Conservation (phyloP, 2,797 vertebrate genomes). For the Danionella dracula region DNA sequence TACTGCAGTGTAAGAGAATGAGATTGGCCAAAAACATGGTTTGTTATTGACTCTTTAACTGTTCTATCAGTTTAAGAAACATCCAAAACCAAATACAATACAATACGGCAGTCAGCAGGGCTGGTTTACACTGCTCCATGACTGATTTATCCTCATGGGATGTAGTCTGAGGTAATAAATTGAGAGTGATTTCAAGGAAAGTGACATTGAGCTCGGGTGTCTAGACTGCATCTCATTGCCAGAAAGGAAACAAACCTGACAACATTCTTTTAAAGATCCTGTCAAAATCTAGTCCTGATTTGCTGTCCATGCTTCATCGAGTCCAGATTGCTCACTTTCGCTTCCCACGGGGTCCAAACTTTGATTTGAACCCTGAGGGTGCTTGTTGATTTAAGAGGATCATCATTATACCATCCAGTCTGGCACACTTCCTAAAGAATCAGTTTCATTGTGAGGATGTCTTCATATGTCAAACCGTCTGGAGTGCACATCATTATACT, state of each 20-base stretch:
- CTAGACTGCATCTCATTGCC: neutral
- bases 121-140: neutral
- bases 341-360: constrained; percentile 34
- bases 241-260: neutral
- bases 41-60: no score
- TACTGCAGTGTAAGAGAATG: no score
- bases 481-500: constrained; percentile 23
- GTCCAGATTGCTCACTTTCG: constrained; percentile 22
- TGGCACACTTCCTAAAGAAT: neutral
- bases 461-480: constrained; percentile 8
- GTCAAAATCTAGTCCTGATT: constrained; percentile 30
- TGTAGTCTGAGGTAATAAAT: neutral
- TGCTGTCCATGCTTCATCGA: constrained; percentile 22
- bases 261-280: constrained; percentile 4
- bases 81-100: no score
- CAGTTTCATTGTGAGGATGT: constrained; percentile 4
- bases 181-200: neutral
- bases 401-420: neutral
- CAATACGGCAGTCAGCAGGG: neutral
- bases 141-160: neutral
- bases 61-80: no score
- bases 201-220: neutral
- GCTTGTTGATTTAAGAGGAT: constrained; percentile 6
- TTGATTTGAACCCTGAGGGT: constrained; percentile 10
- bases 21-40: no score